These are phyloP conservation scores for Andrena marginata DNA, from an alignment of 2,888 invertebrate genomes.

Conservation along the genomic window DNA sequence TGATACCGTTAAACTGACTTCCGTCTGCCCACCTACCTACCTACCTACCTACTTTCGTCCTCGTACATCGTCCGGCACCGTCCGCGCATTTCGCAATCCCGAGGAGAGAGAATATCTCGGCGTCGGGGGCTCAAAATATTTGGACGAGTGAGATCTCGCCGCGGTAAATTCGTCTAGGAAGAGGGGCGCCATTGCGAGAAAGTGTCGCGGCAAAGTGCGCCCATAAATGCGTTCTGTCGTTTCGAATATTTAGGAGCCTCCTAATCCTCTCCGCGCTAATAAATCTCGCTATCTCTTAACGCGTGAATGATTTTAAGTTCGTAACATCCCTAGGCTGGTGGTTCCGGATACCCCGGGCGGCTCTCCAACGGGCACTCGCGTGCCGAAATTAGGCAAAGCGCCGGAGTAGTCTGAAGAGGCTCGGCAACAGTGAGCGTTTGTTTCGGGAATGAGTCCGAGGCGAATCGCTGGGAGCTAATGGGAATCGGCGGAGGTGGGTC, in stretches of 20 bases:
- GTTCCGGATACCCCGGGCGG: too few species aligned
- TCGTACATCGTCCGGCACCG: slow-evolving; percentile 70
- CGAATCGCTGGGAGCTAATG: neutral
- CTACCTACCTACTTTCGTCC: slow-evolving; percentile 81
- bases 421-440: too few species aligned
- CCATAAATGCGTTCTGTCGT: neutral
- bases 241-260: neutral
- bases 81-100: slow-evolving; percentile 62
- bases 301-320: too few species aligned
- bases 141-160: slow-evolving; percentile 41
- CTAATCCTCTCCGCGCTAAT: neutral
- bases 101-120: slow-evolving; percentile 48
- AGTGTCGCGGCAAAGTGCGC: slow-evolving; percentile 9
- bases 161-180: slow-evolving; percentile 45
- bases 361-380: too few species aligned
- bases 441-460: neutral
- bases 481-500: neutral
- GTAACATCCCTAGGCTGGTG: too few species aligned
- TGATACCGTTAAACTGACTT: slow-evolving; percentile 83
- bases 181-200: slow-evolving; percentile 1
- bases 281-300: neutral
- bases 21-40: slow-evolving; percentile 82
- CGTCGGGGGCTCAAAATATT: slow-evolving; percentile 61
- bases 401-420: too few species aligned
- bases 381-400: too few species aligned